These are phyloP conservation scores for Habrosyne pyritoides DNA, from an alignment of 2,888 invertebrate genomes.

Conservation along the genomic window DNA sequence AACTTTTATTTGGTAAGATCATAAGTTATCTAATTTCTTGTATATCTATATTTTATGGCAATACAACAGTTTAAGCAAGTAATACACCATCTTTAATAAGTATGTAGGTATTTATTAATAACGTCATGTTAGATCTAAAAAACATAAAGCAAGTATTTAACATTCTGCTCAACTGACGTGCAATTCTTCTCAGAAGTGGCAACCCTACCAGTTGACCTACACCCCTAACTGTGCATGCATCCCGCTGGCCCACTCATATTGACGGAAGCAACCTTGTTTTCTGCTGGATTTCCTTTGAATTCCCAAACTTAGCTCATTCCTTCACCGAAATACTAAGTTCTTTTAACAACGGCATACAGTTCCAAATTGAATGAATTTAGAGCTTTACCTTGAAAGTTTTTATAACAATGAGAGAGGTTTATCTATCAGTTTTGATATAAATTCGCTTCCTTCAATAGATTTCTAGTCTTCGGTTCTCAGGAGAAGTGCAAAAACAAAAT, in stretches of 20 bases:
- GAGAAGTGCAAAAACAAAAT: not conserved
- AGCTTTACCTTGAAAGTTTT: not conserved
- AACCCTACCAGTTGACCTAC: conserved; percentile 30
- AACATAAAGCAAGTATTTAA: not conserved
- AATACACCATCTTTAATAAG: too few species aligned
- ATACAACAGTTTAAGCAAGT: too few species aligned
- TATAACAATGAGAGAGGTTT: not conserved
- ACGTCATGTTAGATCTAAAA: too few species aligned
- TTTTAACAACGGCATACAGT: conserved; percentile 1
- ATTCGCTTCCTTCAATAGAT: not conserved
- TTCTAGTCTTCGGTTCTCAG: not conserved
- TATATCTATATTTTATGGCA: too few species aligned
- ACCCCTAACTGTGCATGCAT: conserved; percentile 17
- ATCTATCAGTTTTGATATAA: not conserved
- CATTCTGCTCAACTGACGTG: not conserved
- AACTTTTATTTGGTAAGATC: conserved; percentile 6
- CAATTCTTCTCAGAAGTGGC: conserved; percentile 10
- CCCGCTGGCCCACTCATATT: conserved; percentile 22
- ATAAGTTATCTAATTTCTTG: too few species aligned
- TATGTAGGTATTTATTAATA: not conserved
- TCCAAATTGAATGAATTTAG: conserved; percentile 11
- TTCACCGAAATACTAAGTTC: conserved; percentile 1
- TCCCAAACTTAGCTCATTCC: conserved; percentile 24
- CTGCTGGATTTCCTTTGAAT: conserved; percentile 25
- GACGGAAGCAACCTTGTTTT: conserved; percentile 52